Evolutionary conservation across 2,113 vertebrate species (phyloP).

Genomic region (crab-eating macaque (Macaca fascicularis)): T2T-MFA8v1.1 NC_088375.1:539001-539500

Average conservation of each 20-base stretch:
- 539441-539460: background rate
- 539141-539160: background rate
- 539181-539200: background rate
- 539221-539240: background rate
- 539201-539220: background rate
- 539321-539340: background rate
- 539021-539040: background rate
- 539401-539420: background rate
- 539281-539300: background rate
- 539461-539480: background rate
- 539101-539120: background rate
- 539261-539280: background rate
- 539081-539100: background rate
- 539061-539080: background rate
- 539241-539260: background rate
- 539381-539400: background rate
- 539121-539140: accelerated
- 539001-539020: background rate
- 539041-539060: background rate
- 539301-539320: background rate
- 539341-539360: background rate
- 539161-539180: background rate
- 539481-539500: background rate
- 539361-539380: background rate
- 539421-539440: background rate